Evolutionary conservation across 2,888 invertebrate genomes (phyloP).

Genomic region (Dendrolimus houi): DNA sequence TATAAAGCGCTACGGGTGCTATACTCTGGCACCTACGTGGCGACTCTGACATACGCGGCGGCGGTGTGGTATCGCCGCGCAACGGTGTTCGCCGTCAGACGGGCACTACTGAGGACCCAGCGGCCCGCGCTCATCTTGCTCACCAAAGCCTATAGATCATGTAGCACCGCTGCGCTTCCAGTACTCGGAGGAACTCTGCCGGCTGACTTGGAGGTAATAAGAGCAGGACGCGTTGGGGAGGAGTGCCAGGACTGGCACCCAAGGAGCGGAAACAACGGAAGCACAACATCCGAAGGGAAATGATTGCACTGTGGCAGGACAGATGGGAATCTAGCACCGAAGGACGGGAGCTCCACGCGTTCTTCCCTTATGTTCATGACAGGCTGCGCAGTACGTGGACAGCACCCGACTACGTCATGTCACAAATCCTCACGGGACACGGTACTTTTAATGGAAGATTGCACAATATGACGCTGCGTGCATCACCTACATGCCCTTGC

Average conservation of each 20-base stretch:
- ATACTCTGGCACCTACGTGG: slow-evolving; percentile 6
- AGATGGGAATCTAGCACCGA: slow-evolving; percentile 10
- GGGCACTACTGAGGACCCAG: slow-evolving; percentile 12
- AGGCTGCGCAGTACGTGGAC: slow-evolving; percentile 9
- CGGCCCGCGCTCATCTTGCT: slow-evolving; percentile 5
- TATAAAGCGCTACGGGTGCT: slow-evolving; percentile 12
- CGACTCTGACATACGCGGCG: slow-evolving; percentile 11
- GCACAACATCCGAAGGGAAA: not conserved
- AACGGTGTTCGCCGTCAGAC: not conserved
- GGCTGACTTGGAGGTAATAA: slow-evolving; percentile 15
- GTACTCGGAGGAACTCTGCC: slow-evolving; percentile 20
- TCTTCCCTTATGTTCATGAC: slow-evolving; percentile 11
- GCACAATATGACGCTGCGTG: slow-evolving; percentile 1
- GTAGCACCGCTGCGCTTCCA: not conserved
- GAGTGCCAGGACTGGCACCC: slow-evolving; percentile 2
- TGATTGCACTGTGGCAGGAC: slow-evolving; percentile 13
- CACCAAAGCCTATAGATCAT: slow-evolving; percentile 7
- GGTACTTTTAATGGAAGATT: slow-evolving; percentile 5
- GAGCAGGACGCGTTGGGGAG: slow-evolving; percentile 12
- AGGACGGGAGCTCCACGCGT: slow-evolving; percentile 7
- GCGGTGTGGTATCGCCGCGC: slow-evolving; percentile 8
- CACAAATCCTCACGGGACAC: slow-evolving; percentile 14
- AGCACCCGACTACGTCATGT: slow-evolving; percentile 11
- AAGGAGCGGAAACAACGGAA: not conserved
- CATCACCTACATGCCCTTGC: not conserved